Base-by-base conservation (phyloP, 2,113 vertebrate species). In the Campylorhamphus procurvoides region DNA sequence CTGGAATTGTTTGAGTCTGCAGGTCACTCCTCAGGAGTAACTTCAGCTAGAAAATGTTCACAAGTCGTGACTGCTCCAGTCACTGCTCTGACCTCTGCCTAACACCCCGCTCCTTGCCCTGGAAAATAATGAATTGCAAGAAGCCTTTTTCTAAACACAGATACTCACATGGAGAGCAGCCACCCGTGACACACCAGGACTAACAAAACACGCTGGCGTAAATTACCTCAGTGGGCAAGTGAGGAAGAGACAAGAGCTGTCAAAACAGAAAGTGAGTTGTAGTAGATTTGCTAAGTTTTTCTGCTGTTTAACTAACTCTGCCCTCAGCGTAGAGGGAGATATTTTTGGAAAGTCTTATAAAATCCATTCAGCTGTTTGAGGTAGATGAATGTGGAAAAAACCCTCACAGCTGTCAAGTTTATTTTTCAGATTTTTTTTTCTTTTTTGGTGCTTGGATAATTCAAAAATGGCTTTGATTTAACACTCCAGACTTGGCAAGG, bases 311-410 rank as follows among this genome's bases (percentile, higher is more conserved):
- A 84, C 87, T 83, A 84, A 86, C 52, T 84, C 82, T 90, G 72
- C 55, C 78, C 79, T 86, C 62, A 88, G 52, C 4, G 0, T 74
- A 86, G 67, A 88, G 85, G 69, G 86, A 63, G 64, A 91, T 96
- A 94, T 95, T 97, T 97, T 97, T 95, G 94, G 96, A 95, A 94
- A 93, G 79, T 90, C 84, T 95, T 86, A 92, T 73, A 90, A 97
- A 96, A 96, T 78, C 92, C 84, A 96, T 89, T 96, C 84, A 71
- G 88, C 87, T 94, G 89, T 92, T 95, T 94, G 84, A 94, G 77
- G 83, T 40, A 91, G 85, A 95, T 12, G 39, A 67, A 96, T 95
- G 84, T 97, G 96, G 97, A 97, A 97, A 96, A 95, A 92, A 3
- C 1, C 20, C 74, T 95, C 96, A 95, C 37, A 67, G 72, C 89